Evolutionary conservation across 2,888 invertebrate genomes (phyloP), one percentile per base, ranked within the genome.

Genomic region (Emmelina monodactyla): DNA sequence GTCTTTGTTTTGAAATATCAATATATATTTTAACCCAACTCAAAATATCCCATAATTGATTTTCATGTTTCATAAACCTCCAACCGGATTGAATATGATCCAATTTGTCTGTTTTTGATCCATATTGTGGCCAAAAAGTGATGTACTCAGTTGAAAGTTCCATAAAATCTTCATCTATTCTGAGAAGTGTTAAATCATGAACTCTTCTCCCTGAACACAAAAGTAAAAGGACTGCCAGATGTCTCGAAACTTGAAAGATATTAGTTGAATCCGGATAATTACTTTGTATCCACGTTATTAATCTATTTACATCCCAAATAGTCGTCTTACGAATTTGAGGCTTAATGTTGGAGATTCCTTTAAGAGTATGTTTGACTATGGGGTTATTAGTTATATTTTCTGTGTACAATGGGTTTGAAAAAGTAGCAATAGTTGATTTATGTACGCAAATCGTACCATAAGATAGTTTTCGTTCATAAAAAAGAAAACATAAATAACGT

Each of bases 71-170:
- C 4, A 16, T 28, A 28, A 38, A 11, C 14, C 19, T 30, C 42
- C 39, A 42, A 3, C 37, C 39, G 3, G 42, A 42, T 14, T 42
- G 42, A 13, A 35, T 28, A 14, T 36, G 16, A n/a, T 19, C 30
- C n/a, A 14, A 3, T 3, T 22, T 34, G 16, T 42, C 39, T 1
- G 39, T 37, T 33, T 42, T 42, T 3, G 39, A 42, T 7, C 41
- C 39, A 33, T 37, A 42, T 19, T 14, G 25, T 10, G 39, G 42
- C 39, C 35, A 39, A 2, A 42, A 28, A 3, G 31, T 11, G 2
- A 42, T 19, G 7, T 4, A 15, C 22, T 22, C 22, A 3, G 35
- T 13, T 7, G n/a, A 4, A n/a, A 16, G 9, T 12, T 15, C 13
- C 15, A 16, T 16, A 25, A 39, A 31, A n/a, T 37, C 19, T 6